Evolutionary conservation across 2,888 invertebrate species (phyloP), one percentile per base, ranked within the genome.

Genomic region (Stenoptilia bipunctidactyla): DNA sequence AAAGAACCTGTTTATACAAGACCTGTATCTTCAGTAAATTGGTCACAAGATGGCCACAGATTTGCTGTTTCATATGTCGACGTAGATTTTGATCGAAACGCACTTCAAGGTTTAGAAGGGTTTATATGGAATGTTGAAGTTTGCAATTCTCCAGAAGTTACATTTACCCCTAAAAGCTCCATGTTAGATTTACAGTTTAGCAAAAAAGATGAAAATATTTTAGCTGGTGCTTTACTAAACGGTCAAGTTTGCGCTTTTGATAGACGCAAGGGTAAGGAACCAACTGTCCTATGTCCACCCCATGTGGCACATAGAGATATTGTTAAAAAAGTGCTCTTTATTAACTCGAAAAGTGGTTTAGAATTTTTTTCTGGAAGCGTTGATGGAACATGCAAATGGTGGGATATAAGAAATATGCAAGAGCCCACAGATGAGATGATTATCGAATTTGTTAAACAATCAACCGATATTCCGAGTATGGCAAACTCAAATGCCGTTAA

Each of bases 81-180:
- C 60, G 79, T 92, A 52, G 89, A 90, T 56, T 93, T 91, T 63
- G 90, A 92, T 61, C 87, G 87, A 10, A 44, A 40, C 2, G 44
- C 68, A 4, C 79, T 89, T 36, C 46, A 51, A 4, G 49, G 64
- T 0, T 13, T 55, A 12, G 39, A 48, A 1, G 59, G 63, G 0
- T 95, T 90, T 62, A 89, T 97, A 50, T 97, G 97, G 96, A 93
- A 97, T 76, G 85, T 94, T 86, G 94, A 94, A 64, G 93, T 93
- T 62, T 91, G 94, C 0, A 94, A 91, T 62, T 82, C 86, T 43
- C 93, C 96, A 0, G 87, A 90, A 39, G 67, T 89, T 34, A 85
- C 85, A 0, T 57, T 97, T 40, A 87, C 86, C 45, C 91, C 94
- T 0, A 86, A 88, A 34, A 86, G 88, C 13, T 86, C 92, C 0